phyloP scores from a whole-genome alignment of 2,797 vertebrate genomes.

The Mus spretus region DNA sequence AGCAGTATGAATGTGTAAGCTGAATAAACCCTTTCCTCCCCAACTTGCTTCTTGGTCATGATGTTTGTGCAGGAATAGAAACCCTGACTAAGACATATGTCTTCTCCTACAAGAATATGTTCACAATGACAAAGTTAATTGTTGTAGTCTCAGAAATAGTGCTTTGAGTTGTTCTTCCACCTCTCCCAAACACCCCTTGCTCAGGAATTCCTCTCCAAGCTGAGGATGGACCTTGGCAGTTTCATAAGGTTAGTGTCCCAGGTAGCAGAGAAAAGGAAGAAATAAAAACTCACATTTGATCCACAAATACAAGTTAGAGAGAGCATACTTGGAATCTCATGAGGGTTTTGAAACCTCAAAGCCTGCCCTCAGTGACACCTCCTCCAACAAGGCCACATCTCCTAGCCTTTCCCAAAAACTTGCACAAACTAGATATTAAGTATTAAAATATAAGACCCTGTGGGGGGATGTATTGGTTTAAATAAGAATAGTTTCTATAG shows the following conservation, averaged over 20 bases:
- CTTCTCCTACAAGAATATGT: slow-evolving; percentile 59
- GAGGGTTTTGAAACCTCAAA: neutral
- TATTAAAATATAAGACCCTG: neutral
- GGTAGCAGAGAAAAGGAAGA: neutral
- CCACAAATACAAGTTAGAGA: neutral
- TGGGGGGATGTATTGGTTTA: neutral
- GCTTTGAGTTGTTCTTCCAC: too few relatives aligned
- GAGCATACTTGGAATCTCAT: neutral
- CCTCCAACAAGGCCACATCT: neutral
- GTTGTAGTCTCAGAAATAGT: slow-evolving; percentile 34
- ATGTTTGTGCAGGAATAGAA: too few relatives aligned
- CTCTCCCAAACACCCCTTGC: neutral
- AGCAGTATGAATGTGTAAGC: too few relatives aligned
- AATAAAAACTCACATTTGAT: neutral
- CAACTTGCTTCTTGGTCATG: too few relatives aligned
- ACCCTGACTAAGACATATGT: neutral
- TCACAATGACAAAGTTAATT: slow-evolving; percentile 47
- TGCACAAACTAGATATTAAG: neutral
- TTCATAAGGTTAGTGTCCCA: neutral
- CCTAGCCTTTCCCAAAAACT: neutral
- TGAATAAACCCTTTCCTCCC: too few relatives aligned
- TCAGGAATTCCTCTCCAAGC: neutral
- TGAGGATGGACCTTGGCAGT: neutral
- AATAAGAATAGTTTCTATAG: neutral
- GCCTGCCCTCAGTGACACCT: neutral